Conservation (phyloP, 2,113 vertebrate species). For the Mellivora capensis region DNA sequence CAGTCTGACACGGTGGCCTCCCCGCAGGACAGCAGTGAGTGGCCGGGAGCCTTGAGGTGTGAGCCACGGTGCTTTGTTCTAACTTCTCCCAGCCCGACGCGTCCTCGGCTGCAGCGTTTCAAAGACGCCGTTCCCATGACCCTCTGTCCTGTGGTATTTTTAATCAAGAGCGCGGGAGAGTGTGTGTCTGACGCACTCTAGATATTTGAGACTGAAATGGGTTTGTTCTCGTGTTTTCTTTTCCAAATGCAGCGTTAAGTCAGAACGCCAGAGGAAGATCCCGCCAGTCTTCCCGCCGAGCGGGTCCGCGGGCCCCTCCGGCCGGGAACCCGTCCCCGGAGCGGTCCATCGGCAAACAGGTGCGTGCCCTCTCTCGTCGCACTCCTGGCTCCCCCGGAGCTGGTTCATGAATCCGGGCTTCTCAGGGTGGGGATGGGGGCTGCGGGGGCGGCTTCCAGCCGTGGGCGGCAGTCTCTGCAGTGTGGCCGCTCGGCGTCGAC, state of each 20-base stretch:
- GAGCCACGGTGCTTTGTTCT: fast-evolving
- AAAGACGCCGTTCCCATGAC: not conserved
- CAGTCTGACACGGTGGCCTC: fast-evolving
- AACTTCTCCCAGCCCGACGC: not conserved
- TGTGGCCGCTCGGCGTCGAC: fast-evolving
- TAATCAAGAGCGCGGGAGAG: not conserved
- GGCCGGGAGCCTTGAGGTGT: fast-evolving
- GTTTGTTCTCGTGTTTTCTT: slow-evolving; percentile 38
- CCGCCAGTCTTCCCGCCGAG: not conserved
- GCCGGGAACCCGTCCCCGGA: not conserved
- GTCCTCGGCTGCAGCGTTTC: not conserved
- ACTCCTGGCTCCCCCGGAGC: fast-evolving
- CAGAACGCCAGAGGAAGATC: not conserved
- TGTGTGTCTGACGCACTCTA: not conserved
- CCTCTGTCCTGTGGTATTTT: not conserved
- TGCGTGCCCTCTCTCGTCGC: not conserved
- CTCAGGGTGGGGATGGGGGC: not conserved
- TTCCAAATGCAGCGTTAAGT: not conserved
- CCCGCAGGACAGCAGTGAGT: fast-evolving
- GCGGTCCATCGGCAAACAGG: slow-evolving; percentile 14
- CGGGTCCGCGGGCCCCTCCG: not conserved
- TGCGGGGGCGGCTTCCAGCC: not conserved
- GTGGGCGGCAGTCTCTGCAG: fast-evolving
- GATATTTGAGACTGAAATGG: not conserved
- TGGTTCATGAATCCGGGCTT: not conserved